Conservation (phyloP, 1,140 invertebrate species). For the Globodera rostochiensis region DNA sequence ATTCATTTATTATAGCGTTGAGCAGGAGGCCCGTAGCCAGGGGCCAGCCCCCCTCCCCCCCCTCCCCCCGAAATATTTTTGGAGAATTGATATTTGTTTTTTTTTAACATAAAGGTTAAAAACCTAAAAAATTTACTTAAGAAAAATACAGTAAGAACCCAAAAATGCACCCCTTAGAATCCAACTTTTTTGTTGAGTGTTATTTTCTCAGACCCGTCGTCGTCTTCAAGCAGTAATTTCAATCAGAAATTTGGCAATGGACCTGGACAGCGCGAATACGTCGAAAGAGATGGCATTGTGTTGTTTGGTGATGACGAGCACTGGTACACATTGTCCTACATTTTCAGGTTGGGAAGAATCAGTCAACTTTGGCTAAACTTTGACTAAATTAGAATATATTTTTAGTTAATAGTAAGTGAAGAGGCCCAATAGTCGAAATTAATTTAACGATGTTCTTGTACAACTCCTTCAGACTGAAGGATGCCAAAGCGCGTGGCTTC, state of each 20-base stretch:
- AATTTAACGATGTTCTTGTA: conserved; percentile 1
- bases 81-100: too few species aligned
- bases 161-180: too few species aligned
- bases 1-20: too few species aligned
- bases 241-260: background rate
- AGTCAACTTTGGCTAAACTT: background rate
- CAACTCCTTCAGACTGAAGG: conserved; percentile 31
- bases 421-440: too few species aligned
- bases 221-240: background rate
- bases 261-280: conserved; percentile 12
- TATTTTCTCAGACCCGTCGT: background rate
- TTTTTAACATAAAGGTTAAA: background rate
- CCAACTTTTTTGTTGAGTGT: too few species aligned
- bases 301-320: conserved; percentile 48
- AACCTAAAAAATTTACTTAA: background rate
- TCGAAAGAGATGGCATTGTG: conserved; percentile 42
- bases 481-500: conserved; percentile 49
- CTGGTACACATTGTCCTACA: conserved; percentile 42
- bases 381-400: background rate
- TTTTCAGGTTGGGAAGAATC: conserved; percentile 22
- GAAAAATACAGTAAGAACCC: background rate
- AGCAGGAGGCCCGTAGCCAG: too few species aligned
- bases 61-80: too few species aligned
- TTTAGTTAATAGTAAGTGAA: too few species aligned
- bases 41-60: too few species aligned